phyloP scores from a whole-genome alignment of 2,888 invertebrate genomes.

The Hydriomena furcata region DNA sequence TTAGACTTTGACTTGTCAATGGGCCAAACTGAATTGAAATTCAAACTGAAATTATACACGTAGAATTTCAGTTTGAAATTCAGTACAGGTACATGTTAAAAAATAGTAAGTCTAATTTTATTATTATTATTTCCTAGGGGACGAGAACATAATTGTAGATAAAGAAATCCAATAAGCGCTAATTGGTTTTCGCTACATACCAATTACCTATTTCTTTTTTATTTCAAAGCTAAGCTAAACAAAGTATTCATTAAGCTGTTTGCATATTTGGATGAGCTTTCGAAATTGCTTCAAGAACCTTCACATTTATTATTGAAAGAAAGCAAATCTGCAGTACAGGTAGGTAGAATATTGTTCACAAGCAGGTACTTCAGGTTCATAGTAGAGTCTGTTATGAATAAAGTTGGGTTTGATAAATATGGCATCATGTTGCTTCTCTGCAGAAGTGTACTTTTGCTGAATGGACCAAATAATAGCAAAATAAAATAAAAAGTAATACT shows the following conservation, averaged over 20 bases:
- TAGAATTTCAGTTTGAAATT: too few relatives aligned
- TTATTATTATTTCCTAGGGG: too few relatives aligned
- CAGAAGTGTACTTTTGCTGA: too few relatives aligned
- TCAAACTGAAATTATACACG: too few relatives aligned
- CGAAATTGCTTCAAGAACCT: conserved; percentile 15
- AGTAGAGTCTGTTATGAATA: background rate
- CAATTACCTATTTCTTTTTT: too few relatives aligned
- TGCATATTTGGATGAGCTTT: conserved; percentile 12
- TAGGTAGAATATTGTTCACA: conserved; percentile 1
- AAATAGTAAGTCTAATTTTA: too few relatives aligned
- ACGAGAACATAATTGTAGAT: background rate
- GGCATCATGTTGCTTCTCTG: background rate
- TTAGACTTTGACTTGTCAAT: too few relatives aligned
- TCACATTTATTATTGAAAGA: conserved; percentile 21
- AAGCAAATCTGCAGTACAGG: background rate
- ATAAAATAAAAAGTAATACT: too few relatives aligned
- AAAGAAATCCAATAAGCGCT: background rate
- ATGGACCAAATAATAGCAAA: too few relatives aligned
- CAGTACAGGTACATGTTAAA: too few relatives aligned
- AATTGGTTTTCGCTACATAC: background rate
- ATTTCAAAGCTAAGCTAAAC: background rate
- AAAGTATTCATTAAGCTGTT: conserved; percentile 5
- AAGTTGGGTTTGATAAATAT: background rate
- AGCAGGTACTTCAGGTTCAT: background rate
- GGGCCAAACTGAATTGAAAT: too few relatives aligned